phyloP scores from a whole-genome alignment of 2,888 invertebrate genomes.

The Hyppa rectilinea region DNA sequence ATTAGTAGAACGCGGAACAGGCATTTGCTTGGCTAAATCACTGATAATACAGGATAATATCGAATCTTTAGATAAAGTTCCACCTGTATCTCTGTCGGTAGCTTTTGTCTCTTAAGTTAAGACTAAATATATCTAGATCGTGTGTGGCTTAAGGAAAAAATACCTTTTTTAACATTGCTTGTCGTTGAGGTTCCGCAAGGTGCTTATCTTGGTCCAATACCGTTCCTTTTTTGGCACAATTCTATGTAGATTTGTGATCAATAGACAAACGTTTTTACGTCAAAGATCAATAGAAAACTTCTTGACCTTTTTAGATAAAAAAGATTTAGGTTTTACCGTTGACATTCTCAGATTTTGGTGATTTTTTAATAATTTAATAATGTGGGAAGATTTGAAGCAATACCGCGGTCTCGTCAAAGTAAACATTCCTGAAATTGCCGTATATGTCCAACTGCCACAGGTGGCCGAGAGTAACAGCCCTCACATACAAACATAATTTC shows the following conservation, averaged over 20 bases:
- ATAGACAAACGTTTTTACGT: conserved; percentile 5
- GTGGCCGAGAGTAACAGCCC: conserved; percentile 52
- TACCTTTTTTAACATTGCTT: background rate
- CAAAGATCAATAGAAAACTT: conserved; percentile 13
- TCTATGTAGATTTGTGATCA: conserved; percentile 17
- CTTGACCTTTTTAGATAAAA: background rate
- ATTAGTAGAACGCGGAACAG: conserved; percentile 10
- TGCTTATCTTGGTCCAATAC: conserved; percentile 43
- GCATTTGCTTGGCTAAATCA: conserved; percentile 27
- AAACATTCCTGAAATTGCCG: conserved; percentile 19
- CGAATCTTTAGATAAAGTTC: conserved; percentile 23
- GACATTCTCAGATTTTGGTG: background rate
- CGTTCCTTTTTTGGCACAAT: conserved; percentile 33
- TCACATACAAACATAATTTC: conserved; percentile 55
- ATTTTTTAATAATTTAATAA: background rate
- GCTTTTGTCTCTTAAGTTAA: conserved; percentile 15
- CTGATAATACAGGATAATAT: conserved; percentile 26
- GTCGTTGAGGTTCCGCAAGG: conserved; percentile 34
- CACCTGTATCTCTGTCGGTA: conserved; percentile 24
- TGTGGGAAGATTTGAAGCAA: background rate
- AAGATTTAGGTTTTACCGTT: background rate
- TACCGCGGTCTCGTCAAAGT: conserved; percentile 17
- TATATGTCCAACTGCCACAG: conserved; percentile 39
- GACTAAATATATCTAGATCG: conserved; percentile 8
- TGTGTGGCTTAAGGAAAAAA: conserved; percentile 9